Evolutionary conservation across 2,113 vertebrate species (phyloP).

Genomic region (Heterotilapia buettikoferi): DNA sequence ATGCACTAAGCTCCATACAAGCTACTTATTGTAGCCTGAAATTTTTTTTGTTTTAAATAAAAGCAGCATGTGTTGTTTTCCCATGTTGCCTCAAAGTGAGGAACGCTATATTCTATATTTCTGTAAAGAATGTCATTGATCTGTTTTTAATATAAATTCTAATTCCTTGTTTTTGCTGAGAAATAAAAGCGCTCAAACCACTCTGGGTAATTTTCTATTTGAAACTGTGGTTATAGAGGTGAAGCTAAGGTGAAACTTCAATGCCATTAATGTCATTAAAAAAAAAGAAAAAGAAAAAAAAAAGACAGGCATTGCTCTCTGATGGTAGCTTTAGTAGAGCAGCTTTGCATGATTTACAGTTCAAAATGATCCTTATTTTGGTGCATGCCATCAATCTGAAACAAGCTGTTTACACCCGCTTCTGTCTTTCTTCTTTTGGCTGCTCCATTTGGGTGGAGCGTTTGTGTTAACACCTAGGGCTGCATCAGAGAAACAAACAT

Average conservation of each 20-base stretch:
- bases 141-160: neutral
- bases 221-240: neutral
- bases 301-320: neutral
- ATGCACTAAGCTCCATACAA: constrained; percentile 33
- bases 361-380: neutral
- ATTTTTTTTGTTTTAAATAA: neutral
- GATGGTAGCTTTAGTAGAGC: neutral
- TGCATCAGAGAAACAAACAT: neutral
- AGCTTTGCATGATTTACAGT: neutral
- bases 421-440: neutral
- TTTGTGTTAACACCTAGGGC: neutral
- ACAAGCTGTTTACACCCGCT: neutral
- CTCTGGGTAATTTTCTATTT: neutral
- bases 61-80: constrained; percentile 59
- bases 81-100: constrained; percentile 67
- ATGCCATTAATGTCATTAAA: neutral
- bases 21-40: constrained; percentile 37
- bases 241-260: neutral
- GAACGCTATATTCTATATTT: constrained; percentile 30
- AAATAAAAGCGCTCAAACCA: constrained; percentile 24
- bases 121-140: constrained; percentile 9
- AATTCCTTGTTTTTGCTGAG: neutral
- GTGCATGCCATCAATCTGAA: neutral
- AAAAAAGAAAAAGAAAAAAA: neutral
- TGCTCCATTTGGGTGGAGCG: neutral